Conservation (phyloP, 2,888 invertebrate species). For the Galerucella pusilla region DNA sequence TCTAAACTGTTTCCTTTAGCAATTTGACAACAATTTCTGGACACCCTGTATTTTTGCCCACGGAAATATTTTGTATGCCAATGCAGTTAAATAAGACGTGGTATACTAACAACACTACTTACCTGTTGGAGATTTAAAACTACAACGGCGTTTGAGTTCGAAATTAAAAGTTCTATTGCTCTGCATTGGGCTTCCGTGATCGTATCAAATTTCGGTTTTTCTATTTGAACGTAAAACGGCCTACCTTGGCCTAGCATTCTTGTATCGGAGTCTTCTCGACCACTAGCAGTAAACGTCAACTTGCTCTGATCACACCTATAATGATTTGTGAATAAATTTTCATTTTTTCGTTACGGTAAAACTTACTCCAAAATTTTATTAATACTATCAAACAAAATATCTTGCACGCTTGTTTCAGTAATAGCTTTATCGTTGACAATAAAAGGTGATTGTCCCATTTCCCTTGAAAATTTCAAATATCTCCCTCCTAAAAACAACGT, state of each 20-base stretch:
- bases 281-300: slow-evolving; percentile 86
- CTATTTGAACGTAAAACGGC: slow-evolving; percentile 91
- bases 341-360: background rate
- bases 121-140: slow-evolving; percentile 75
- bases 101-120: slow-evolving; percentile 53
- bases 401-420: slow-evolving; percentile 90
- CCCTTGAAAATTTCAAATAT: slow-evolving; percentile 86
- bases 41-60: too few species aligned
- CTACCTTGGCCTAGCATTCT: slow-evolving; percentile 91
- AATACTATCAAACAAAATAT: slow-evolving; percentile 81
- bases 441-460: slow-evolving; percentile 96
- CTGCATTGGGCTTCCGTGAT: slow-evolving; percentile 68
- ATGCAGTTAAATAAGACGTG: too few species aligned
- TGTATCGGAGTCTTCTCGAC: slow-evolving; percentile 97
- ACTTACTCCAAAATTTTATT: slow-evolving; percentile 72
- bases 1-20: too few species aligned
- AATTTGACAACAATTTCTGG: too few species aligned
- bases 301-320: slow-evolving; percentile 28
- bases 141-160: slow-evolving; percentile 68
- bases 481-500: slow-evolving; percentile 77
- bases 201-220: slow-evolving; percentile 72
- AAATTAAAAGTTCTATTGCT: slow-evolving; percentile 71
- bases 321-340: background rate
- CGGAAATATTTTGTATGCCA: too few species aligned
- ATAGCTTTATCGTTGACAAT: slow-evolving; percentile 81